phyloP scores from a whole-genome alignment of 2,113 vertebrate species.

The Noturus placidus region DNA sequence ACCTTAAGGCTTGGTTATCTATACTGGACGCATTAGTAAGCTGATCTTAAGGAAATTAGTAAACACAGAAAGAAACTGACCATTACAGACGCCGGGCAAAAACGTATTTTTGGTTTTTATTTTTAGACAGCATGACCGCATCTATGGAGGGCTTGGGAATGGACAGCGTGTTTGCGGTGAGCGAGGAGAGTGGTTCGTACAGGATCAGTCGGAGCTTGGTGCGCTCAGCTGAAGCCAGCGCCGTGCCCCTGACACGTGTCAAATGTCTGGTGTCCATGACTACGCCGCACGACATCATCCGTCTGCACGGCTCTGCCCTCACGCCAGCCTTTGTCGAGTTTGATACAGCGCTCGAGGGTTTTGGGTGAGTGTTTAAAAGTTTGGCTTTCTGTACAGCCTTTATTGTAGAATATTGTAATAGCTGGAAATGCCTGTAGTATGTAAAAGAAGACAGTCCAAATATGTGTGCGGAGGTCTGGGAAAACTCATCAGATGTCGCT shows the following conservation, averaged over 20 bases:
- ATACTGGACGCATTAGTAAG: neutral
- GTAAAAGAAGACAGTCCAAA: neutral
- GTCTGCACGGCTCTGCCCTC: constrained; percentile 90
- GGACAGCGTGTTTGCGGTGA: constrained; percentile 88
- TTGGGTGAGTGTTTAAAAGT: constrained; percentile 79
- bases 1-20: neutral
- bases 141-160: constrained; percentile 90
- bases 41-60: neutral
- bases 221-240: constrained; percentile 93
- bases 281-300: constrained; percentile 97
- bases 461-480: neutral
- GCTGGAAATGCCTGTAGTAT: neutral
- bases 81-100: neutral
- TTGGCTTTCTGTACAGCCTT: neutral
- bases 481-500: neutral
- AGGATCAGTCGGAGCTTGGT: constrained; percentile 94
- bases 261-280: constrained; percentile 99
- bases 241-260: constrained; percentile 93
- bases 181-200: constrained; percentile 90
- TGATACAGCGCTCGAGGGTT: constrained; percentile 92
- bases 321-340: constrained; percentile 95
- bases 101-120: neutral
- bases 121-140: constrained; percentile 84
- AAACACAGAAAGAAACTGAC: neutral
- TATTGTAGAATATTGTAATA: neutral